phyloP scores from a whole-genome alignment of 2,113 vertebrate genomes.

The Nannospalax galili region DNA sequence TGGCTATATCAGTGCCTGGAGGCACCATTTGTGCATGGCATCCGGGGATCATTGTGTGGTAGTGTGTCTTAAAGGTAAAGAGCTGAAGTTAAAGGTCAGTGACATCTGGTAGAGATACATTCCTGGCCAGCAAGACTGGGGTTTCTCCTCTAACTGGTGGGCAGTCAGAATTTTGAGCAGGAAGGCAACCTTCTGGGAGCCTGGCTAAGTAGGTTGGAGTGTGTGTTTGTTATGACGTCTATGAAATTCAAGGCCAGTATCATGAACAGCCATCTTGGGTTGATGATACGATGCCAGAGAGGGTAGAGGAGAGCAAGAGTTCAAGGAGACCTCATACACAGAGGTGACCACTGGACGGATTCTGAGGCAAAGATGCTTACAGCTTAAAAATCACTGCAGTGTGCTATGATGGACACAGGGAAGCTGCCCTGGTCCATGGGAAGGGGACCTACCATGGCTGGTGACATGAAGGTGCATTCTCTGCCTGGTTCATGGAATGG shows the following conservation, averaged over 20 bases:
- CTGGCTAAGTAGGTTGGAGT: background rate
- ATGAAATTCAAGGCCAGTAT: background rate
- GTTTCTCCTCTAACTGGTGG: background rate
- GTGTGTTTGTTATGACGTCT: background rate
- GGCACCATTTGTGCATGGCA: background rate
- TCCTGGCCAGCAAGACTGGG: background rate
- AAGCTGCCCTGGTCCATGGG: too few relatives aligned
- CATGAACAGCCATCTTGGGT: background rate
- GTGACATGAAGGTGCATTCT: background rate
- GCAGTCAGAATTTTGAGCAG: background rate
- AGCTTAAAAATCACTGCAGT: background rate
- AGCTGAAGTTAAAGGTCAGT: background rate
- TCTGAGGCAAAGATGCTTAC: accelerated
- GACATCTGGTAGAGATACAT: background rate
- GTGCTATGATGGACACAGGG: background rate
- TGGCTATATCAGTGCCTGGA: background rate
- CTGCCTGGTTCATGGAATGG: background rate
- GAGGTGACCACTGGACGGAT: background rate
- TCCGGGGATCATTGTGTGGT: background rate
- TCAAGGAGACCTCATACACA: background rate
- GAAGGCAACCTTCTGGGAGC: background rate
- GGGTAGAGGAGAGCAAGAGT: background rate
- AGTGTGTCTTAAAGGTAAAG: background rate
- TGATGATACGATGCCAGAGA: background rate
- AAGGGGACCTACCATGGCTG: accelerated